Evolutionary conservation across 2,113 vertebrate species (phyloP).

Genomic region (Ursus arctos): DNA sequence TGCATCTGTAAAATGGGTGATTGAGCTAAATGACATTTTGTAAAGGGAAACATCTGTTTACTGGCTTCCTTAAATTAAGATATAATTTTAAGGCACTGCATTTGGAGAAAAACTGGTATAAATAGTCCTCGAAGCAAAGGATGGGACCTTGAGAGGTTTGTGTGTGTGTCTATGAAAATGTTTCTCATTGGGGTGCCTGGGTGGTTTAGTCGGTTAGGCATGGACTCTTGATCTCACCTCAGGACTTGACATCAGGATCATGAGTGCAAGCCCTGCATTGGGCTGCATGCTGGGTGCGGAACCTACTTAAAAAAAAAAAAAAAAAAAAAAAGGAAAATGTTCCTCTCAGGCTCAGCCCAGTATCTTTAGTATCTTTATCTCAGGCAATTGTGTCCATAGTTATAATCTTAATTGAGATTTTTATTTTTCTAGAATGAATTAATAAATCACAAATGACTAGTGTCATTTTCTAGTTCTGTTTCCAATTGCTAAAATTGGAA

Average conservation of each 20-base stretch:
- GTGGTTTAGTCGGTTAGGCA: neutral
- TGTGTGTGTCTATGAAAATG: neutral
- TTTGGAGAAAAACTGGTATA: neutral
- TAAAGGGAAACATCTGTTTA: conserved; percentile 24
- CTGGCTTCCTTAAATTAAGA: neutral
- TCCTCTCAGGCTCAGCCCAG: neutral
- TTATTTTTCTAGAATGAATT: conserved; percentile 17
- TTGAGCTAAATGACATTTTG: neutral
- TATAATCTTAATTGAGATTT: neutral
- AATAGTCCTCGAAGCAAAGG: neutral
- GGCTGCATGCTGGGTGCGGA: neutral
- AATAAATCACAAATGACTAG: neutral
- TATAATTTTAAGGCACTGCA: neutral
- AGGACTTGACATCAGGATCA: neutral
- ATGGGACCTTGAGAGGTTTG: neutral
- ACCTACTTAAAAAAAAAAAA: neutral
- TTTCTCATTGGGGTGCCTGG: neutral
- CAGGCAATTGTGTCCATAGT: neutral
- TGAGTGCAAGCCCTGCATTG: neutral
- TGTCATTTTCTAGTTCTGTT: conserved; percentile 6
- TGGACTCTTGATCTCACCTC: neutral
- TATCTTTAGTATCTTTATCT: neutral
- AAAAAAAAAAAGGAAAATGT: neutral
- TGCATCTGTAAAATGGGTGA: conserved; percentile 23
- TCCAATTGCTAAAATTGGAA: neutral